Evolutionary conservation across 2,113 vertebrate genomes (phyloP), one percentile per base, ranked within the genome.

Genomic region (Orientallactaga bullata): DNA sequence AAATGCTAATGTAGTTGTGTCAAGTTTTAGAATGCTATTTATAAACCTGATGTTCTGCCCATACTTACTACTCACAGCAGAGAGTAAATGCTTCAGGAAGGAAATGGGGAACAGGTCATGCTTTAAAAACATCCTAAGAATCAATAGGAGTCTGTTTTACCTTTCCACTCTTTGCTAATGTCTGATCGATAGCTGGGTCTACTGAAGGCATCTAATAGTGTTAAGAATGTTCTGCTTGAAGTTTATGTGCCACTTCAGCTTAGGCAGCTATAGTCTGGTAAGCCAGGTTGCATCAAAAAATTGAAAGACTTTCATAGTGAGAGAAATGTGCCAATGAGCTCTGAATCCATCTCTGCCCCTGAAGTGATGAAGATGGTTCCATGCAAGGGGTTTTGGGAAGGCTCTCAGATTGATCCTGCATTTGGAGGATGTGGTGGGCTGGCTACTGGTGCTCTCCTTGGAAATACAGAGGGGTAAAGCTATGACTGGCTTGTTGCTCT

Each of bases 61-160:
- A 74, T 28, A 84, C 47, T 58, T 39, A 21, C 74, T 90, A 51
- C 21, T 60, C 9, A 30, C 4, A 66, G 60, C 39, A 80, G 69
- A 90, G 60, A 63, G 28, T 37, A 95, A 88, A 73, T 78, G 74
- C 21, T 82, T 88, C 87, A 37, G 23, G 83, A 71, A 61, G 26
- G 20, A 90, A 89, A 90, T 77, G 17, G 24, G 77, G 58, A 94
- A 61, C 80, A 72, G 18, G n/a, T 85, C 24, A 55, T 61, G n/a
- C 28, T 69, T 91, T 77, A 71, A 60, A 94, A 91, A 95, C 24
- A 18, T 28, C 84, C 72, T 91, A 65, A 61, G 72, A 77, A n/a
- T 93, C 65, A 73, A 71, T 51, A 77, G 51, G 7, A 30, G 13
- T 72, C 51, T 23, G 1, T 82, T 88, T 91, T 76, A 81, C 79